Percentiles rank a stretch among this genome's conserved stretches.
Evolutionary conservation across 30 jellyfish, hydroid and myxozoan genomes (phyloP).

Genomic region (Aurelia sp.): DNA sequence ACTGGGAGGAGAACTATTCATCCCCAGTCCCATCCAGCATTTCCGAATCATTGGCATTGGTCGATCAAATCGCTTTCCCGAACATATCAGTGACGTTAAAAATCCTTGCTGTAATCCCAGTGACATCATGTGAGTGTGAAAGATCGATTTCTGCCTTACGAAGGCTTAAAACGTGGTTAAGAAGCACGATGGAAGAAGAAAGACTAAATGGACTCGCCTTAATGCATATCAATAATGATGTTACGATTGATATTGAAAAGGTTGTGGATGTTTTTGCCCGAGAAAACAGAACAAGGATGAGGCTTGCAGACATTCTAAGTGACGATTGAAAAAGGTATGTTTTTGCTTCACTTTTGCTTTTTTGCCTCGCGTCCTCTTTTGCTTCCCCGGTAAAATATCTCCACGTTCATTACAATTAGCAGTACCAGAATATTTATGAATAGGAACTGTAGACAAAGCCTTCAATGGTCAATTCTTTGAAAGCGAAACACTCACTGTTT

Average conservation of each 20-base stretch:
- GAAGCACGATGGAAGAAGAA: slow-evolving; percentile 26
- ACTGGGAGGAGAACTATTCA: too few species aligned
- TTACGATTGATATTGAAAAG: neutral
- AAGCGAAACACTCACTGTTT: too few species aligned
- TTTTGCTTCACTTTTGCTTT: too few species aligned
- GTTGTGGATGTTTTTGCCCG: slow-evolving; percentile 4
- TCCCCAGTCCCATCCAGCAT: neutral
- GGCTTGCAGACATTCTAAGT: slow-evolving; percentile 10
- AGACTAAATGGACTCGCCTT: slow-evolving; percentile 32
- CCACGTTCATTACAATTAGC: too few species aligned
- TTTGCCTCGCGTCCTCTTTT: too few species aligned
- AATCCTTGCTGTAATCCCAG: slow-evolving; percentile 7
- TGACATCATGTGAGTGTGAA: slow-evolving; percentile 15
- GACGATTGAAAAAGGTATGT: too few species aligned
- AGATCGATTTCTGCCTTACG: slow-evolving; percentile 19
- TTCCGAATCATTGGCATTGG: slow-evolving; percentile 12
- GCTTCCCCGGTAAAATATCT: too few species aligned
- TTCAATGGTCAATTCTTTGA: too few species aligned
- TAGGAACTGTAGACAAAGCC: too few species aligned
- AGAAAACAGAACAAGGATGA: slow-evolving; percentile 13
- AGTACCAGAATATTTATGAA: too few species aligned
- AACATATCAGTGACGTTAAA: slow-evolving; percentile 18
- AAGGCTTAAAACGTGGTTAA: slow-evolving; percentile 8
- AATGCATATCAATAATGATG: slow-evolving; percentile 30
- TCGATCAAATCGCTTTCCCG: slow-evolving; percentile 19